Percentiles rank a stretch among this genome's conserved stretches.
Conservation (phyloP, 2,888 invertebrate species). For the Pilophorus perplexus region DNA sequence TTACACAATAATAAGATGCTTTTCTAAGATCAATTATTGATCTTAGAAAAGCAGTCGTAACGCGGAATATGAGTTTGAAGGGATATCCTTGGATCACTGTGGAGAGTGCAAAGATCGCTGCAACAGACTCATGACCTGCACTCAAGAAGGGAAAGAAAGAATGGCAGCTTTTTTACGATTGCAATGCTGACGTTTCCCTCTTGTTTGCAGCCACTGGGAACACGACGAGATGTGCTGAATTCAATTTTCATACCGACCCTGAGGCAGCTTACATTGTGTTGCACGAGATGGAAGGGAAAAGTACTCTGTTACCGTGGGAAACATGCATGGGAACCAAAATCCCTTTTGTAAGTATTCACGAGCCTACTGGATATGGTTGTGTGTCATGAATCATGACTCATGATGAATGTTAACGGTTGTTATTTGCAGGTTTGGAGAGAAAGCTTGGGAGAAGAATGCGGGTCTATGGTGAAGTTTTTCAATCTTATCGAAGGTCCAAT, state of each 20-base stretch:
- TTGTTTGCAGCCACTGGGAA: conserved; percentile 45
- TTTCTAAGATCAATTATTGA: too few relatives aligned
- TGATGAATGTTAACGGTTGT: too few relatives aligned
- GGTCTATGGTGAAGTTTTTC: conserved; percentile 41
- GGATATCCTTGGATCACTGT: too few relatives aligned
- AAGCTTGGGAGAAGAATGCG: conserved; percentile 36
- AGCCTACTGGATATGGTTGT: neutral
- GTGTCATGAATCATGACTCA: too few relatives aligned
- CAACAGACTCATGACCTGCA: too few relatives aligned
- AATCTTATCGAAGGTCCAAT: conserved; percentile 44
- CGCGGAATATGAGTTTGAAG: too few relatives aligned
- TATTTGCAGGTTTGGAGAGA: conserved; percentile 45
- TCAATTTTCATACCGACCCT: conserved; percentile 73
- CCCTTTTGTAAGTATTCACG: conserved; percentile 51
- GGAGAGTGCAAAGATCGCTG: too few relatives aligned
- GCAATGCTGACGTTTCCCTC: too few relatives aligned
- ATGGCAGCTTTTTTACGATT: too few relatives aligned
- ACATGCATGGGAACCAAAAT: conserved; percentile 55
- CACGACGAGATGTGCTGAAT: conserved; percentile 59
- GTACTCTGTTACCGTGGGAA: conserved; percentile 70
- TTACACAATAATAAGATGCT: too few relatives aligned
- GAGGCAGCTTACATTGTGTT: conserved; percentile 74
- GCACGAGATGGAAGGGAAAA: conserved; percentile 57
- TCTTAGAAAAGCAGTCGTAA: too few relatives aligned
- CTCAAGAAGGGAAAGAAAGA: too few relatives aligned